Evolutionary conservation across 2,113 vertebrate genomes (phyloP).

Genomic region (Erinaceus europaeus): DNA sequence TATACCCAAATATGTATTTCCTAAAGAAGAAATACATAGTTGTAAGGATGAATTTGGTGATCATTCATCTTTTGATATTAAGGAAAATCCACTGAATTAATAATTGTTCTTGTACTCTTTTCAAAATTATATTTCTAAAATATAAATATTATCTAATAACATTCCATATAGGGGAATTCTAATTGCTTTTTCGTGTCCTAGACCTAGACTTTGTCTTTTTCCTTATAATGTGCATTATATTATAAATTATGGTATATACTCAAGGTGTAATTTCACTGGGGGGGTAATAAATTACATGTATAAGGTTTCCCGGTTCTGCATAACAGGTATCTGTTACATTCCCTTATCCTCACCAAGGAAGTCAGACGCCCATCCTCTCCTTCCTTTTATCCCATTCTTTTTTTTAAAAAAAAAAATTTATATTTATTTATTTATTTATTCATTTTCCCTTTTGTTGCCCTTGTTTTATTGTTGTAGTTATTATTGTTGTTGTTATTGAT

Average conservation of each 20-base stretch:
- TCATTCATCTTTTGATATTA: constrained; percentile 22
- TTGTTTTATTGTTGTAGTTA: too few relatives aligned
- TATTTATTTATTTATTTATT: too few relatives aligned
- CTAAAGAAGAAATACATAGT: background rate
- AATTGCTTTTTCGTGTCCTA: background rate
- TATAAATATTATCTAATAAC: background rate
- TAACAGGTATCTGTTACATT: too few relatives aligned
- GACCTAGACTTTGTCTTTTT: background rate
- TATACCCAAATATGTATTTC: background rate
- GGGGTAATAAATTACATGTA: too few relatives aligned
- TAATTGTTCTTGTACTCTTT: background rate
- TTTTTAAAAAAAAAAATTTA: too few relatives aligned
- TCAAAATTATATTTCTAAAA: background rate
- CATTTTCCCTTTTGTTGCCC: too few relatives aligned
- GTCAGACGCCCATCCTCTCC: too few relatives aligned
- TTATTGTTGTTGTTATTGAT: too few relatives aligned
- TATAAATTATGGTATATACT: background rate
- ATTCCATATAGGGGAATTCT: background rate
- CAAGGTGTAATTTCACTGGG: too few relatives aligned
- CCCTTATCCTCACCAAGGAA: too few relatives aligned
- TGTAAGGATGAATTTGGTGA: background rate
- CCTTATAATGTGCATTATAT: background rate
- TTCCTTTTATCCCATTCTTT: too few relatives aligned
- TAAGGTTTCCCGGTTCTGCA: too few relatives aligned
- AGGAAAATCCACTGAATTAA: background rate